Base-by-base conservation (phyloP, 2,797 vertebrate species). In the Petrocephalus schoutedeni region DNA sequence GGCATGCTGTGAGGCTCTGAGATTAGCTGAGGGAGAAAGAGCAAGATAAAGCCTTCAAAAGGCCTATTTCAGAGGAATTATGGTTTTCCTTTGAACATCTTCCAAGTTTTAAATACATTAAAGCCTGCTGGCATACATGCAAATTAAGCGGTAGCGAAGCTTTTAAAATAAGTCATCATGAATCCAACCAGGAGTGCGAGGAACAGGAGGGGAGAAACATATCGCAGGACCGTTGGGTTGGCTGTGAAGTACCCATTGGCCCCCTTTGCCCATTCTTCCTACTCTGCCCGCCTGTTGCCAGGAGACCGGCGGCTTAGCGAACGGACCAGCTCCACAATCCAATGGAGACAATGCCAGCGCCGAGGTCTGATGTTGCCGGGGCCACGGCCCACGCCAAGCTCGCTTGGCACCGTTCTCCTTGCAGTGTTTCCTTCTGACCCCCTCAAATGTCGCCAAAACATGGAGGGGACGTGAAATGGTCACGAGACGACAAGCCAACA, bases 41-140 rank as follows among this genome's bases (percentile, higher is more conserved):
- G 96, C 96, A 96, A 97, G 97, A 99, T 98, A 99, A 98, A 97
- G 97, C 96, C 96, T 97, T 98, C 94, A 96, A 97, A 98, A 98
- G 97, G 96, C 97, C 96, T 96, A 97, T 98, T 99, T 98, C 97
- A 97, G 97, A 98, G 96, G 97, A 98, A 98, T 98, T 97, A 97
- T 96, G 96, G 95, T 95, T 94, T 90, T 96, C 97, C 97, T 98
- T 98, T 99, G 98, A 99, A 98, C 97, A 94, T 96, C 96, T 95
- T 98, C 98, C 97, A 98, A 98, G 97, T 97, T 98, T 98, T 97
- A 97, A 97, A 96, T 97, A 95, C 96, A 97, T 97, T 97, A 97
- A 97, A 97, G 97, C 97, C 97, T 97, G 96, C 98, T 98, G 97
- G 97, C 97, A 97, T 97, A 98, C 97, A 98, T 98, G 97, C 96